Evolutionary conservation across 2,888 invertebrate genomes (phyloP).

Genomic region (Sclerodermus sp.): DNA sequence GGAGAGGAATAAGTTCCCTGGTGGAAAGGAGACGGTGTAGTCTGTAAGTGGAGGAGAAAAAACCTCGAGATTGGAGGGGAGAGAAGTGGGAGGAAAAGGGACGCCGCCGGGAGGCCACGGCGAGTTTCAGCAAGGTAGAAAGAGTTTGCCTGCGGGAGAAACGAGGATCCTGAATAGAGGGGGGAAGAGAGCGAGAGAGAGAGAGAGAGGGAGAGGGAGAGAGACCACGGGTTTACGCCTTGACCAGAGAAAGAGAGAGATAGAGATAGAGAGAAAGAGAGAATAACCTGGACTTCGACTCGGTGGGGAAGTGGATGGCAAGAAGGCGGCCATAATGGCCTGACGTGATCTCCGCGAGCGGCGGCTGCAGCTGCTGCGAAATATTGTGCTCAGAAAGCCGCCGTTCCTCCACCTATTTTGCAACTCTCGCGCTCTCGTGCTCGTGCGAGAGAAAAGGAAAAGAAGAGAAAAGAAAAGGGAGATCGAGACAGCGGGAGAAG

Average conservation of each 20-base stretch:
- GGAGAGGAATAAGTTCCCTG: no score
- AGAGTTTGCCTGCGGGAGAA: neutral
- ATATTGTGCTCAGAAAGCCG: no score
- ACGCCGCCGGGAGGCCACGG: constrained; percentile 1
- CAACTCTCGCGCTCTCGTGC: no score
- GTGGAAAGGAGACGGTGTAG: neutral
- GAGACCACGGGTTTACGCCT: neutral
- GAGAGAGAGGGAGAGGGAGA: constrained; percentile 9
- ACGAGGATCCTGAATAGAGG: no score
- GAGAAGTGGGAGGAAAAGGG: constrained; percentile 5
- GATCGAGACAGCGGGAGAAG: neutral
- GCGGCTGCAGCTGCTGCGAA: constrained; percentile 50
- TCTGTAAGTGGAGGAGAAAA: no score
- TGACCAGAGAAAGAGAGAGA: neutral
- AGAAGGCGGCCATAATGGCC: constrained; percentile 49
- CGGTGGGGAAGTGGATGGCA: constrained; percentile 21
- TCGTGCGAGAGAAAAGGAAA: neutral
- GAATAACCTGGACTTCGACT: constrained; percentile 2
- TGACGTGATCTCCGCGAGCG: constrained; percentile 41
- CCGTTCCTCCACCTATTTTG: no score
- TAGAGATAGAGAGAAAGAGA: constrained; percentile 8
- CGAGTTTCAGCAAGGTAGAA: neutral
- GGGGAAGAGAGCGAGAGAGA: no score
- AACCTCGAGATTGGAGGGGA: neutral
- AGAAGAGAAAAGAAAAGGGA: neutral